phyloP scores from a whole-genome alignment of 2,113 vertebrate genomes.

The Lethenteron camtschaticum region DNA sequence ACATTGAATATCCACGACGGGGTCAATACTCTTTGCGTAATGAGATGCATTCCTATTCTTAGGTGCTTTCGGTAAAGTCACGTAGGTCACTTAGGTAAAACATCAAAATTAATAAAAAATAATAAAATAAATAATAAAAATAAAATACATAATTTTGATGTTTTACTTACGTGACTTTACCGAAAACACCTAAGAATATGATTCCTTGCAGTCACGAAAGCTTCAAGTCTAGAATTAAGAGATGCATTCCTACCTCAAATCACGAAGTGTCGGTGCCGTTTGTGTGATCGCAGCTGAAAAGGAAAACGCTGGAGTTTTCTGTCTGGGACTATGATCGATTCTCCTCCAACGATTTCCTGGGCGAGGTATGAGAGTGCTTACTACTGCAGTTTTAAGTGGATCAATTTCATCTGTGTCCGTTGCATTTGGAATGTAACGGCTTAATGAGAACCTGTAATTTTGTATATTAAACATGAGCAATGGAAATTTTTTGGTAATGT shows the following conservation, averaged over 20 bases:
- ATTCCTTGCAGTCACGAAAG: too few relatives aligned
- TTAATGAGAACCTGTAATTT: not conserved
- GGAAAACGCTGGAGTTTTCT: constrained; percentile 92
- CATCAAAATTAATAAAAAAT: too few relatives aligned
- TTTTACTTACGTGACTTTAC: too few relatives aligned
- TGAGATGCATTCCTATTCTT: constrained; percentile 18
- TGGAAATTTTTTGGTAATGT: not conserved
- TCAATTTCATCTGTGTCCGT: not conserved
- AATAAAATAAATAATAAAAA: too few relatives aligned
- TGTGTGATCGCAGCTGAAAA: constrained; percentile 44
- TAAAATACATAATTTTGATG: too few relatives aligned
- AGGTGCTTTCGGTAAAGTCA: too few relatives aligned
- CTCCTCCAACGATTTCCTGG: constrained; percentile 91
- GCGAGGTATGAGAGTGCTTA: constrained; percentile 51
- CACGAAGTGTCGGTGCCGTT: too few relatives aligned
- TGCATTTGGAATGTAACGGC: not conserved
- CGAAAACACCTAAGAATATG: too few relatives aligned
- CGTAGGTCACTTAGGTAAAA: too few relatives aligned
- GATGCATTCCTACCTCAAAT: constrained; percentile 17
- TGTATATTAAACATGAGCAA: not conserved
- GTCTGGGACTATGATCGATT: constrained; percentile 98
- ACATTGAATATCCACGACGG: not conserved
- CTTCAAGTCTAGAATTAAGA: not conserved
- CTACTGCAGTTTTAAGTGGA: not conserved
- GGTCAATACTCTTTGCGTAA: constrained; percentile 10